Conservation (phyloP, 2,113 vertebrate species). For the Psettodes erumei region DNA sequence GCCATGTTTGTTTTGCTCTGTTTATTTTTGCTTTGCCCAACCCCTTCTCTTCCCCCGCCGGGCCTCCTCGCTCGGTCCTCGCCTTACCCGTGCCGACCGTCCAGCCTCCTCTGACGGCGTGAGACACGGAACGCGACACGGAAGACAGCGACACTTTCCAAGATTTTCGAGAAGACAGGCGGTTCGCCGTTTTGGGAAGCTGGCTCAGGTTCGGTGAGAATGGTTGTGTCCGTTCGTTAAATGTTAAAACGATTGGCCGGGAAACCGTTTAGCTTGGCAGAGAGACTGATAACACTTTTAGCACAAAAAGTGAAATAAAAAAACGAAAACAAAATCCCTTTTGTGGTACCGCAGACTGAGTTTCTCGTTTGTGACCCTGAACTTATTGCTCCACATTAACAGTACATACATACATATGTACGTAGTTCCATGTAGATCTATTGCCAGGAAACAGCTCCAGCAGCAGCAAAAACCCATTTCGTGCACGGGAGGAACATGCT, state of each 20-base stretch:
- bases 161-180: not conserved
- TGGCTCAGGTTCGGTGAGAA: too few species aligned
- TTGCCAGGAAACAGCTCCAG: conserved; percentile 17
- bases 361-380: not conserved
- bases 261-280: too few species aligned
- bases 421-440: not conserved
- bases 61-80: conserved; percentile 32
- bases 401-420: not conserved
- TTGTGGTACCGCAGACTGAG: not conserved
- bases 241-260: too few species aligned
- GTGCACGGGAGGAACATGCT: not conserved
- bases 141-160: conserved; percentile 29
- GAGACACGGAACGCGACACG: conserved; percentile 41
- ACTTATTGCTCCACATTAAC: too few species aligned
- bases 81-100: conserved; percentile 36
- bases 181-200: too few species aligned
- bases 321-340: too few species aligned
- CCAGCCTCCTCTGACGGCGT: conserved; percentile 32
- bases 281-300: too few species aligned
- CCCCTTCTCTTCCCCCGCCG: conserved; percentile 42
- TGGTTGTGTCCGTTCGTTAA: too few species aligned
- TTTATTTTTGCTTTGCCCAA: conserved; percentile 69
- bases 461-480: not conserved
- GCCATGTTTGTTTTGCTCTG: conserved; percentile 74
- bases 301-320: too few species aligned